Base-by-base conservation (phyloP, 2,888 invertebrate species). In the Phengaris arion region DNA sequence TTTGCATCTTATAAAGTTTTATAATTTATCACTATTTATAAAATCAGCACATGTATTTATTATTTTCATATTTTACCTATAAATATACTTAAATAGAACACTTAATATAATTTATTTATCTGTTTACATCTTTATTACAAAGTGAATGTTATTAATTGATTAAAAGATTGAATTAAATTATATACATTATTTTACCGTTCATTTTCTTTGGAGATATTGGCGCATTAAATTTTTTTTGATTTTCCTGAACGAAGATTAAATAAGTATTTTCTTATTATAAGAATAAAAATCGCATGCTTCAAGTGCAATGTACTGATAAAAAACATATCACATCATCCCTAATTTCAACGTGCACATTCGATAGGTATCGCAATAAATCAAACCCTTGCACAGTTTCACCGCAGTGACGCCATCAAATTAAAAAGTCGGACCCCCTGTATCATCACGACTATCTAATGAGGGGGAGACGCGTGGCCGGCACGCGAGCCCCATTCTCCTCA, bases 381-480 rank as follows among this genome's bases (percentile, higher is more conserved):
- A 89, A 87, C 89, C 90, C 88, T 85, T 83, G 79, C 81, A 84
- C 83, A 83, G 82, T 80, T 81, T 78, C 76, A 81, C 86, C 82
- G 82, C 85, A 84, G 83, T 82, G 82, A 85, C 83, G 84, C 85
- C 84, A 90, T 89, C 86, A 90, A 89, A 90, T 92, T 91, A 92
- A 89, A 92, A 91, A 90, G 88, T 90, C 85, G 85, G 87, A 86
- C 84, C 88, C 87, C 88, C 81, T 78, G 81, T 84, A 84, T 83
- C 87, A 86, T 87, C 87, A 82, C 82, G 84, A 82, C 83, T 84
- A 87, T 89, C 87, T 90, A 90, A 92, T 91, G 90, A 91, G 91
- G 88, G 90, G 77, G 77, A 76, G 83, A 76, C 85, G 82, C 83
- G 86, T 82, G 86, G 76, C 79, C 78, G 76, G 79, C 91, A 89